These are phyloP conservation scores for Colossoma macropomum DNA, from an alignment of 2,113 vertebrate species.

Conservation along the genomic window DNA sequence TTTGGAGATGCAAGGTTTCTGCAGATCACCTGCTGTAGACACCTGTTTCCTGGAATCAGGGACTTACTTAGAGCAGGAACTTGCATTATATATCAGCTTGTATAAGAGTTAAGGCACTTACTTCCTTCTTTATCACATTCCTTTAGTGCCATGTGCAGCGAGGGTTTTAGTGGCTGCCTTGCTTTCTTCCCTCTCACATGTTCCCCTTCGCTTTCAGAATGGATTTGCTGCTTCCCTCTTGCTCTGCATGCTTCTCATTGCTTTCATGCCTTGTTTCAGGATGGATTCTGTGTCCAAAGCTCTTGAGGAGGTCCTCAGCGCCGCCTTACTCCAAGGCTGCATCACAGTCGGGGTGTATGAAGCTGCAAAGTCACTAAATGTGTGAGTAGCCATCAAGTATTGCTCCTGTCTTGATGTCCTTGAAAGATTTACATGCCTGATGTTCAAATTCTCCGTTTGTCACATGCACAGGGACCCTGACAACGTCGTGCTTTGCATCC, in stretches of 20 bases:
- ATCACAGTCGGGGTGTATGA: slow-evolving; percentile 94
- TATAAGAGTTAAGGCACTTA: neutral
- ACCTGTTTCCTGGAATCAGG: no score
- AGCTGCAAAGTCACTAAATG: slow-evolving; percentile 92
- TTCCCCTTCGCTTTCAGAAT: neutral
- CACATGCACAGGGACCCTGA: slow-evolving; percentile 84
- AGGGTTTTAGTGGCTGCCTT: no score
- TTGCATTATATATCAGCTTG: no score
- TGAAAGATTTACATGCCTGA: no score
- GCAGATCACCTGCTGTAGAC: no score
- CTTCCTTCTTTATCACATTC: neutral
- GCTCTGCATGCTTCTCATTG: neutral
- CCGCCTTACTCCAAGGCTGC: slow-evolving; percentile 88
- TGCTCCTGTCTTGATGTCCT: neutral
- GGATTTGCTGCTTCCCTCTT: neutral
- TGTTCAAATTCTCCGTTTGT: no score
- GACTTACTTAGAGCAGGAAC: no score
- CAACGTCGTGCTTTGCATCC: slow-evolving; percentile 91
- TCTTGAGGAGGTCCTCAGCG: slow-evolving; percentile 88
- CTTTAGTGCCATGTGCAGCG: no score
- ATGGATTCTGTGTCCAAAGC: slow-evolving; percentile 92
- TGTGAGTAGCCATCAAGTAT: slow-evolving; percentile 80
- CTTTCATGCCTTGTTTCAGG: slow-evolving; percentile 67
- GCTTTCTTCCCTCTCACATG: neutral
- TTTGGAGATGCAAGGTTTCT: no score